phyloP scores from a whole-genome alignment of 2,113 vertebrate genomes.

The Plestiodon gilberti region DNA sequence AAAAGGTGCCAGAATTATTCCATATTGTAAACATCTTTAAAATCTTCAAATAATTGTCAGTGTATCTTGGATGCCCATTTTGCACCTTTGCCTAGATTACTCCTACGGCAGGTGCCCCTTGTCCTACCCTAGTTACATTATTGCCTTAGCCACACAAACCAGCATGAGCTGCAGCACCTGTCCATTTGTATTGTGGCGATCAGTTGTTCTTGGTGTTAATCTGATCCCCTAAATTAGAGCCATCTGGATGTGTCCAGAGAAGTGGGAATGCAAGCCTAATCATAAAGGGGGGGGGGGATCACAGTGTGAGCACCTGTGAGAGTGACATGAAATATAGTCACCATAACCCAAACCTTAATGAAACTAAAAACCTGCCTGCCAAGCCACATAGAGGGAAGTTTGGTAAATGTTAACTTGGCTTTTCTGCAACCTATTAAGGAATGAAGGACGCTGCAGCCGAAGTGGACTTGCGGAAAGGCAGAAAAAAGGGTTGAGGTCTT shows the following conservation, averaged over 20 bases:
- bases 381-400: rapidly evolving
- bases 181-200: neutral
- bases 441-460: neutral
- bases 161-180: neutral
- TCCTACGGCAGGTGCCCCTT: neutral
- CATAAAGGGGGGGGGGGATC: too few species aligned
- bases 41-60: neutral
- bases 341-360: rapidly evolving
- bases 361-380: rapidly evolving
- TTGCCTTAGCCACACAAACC: neutral
- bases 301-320: neutral
- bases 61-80: too few species aligned
- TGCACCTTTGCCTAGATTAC: neutral
- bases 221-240: neutral
- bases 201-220: neutral
- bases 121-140: neutral
- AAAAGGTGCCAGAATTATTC: too few species aligned
- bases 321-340: neutral
- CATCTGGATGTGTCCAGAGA: neutral
- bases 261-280: neutral
- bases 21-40: too few species aligned
- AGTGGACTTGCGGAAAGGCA: neutral
- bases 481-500: rapidly evolving
- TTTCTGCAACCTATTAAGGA: neutral
- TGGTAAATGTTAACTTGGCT: rapidly evolving